These are phyloP conservation scores for Bubo scandiacus DNA, from an alignment of 2,113 vertebrate genomes.

Conservation along the genomic window DNA sequence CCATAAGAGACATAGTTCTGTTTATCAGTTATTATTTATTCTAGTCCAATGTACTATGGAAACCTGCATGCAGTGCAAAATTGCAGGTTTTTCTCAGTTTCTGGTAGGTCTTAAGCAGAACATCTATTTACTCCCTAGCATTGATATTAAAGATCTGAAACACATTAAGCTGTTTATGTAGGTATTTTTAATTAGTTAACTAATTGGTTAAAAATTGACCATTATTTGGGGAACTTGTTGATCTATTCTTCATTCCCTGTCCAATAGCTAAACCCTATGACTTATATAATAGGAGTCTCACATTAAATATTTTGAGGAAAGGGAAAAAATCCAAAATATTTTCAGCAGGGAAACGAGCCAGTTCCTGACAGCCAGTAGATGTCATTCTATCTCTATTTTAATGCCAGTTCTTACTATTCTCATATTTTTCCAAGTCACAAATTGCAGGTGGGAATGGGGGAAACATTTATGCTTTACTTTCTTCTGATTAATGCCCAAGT, in stretches of 20 bases:
- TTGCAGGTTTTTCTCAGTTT: neutral
- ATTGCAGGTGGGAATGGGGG: neutral
- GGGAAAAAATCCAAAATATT: neutral
- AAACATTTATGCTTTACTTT: conserved; percentile 45
- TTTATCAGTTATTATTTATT: neutral
- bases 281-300: neutral
- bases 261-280: neutral
- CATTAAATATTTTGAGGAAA: conserved; percentile 4
- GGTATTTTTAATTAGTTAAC: neutral
- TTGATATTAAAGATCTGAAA: neutral
- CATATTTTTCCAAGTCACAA: conserved; percentile 34
- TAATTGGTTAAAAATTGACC: neutral
- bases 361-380: conserved; percentile 67
- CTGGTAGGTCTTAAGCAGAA: neutral
- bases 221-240: neutral
- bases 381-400: conserved; percentile 72
- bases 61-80: neutral
- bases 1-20: neutral
- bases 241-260: neutral
- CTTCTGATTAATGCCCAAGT: conserved; percentile 42
- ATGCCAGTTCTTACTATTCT: neutral
- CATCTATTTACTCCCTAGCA: neutral
- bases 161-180: neutral
- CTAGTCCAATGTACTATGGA: neutral
- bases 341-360: neutral